Conservation (phyloP, 2,113 vertebrate genomes). For the Coryphaenoides rupestris region DNA sequence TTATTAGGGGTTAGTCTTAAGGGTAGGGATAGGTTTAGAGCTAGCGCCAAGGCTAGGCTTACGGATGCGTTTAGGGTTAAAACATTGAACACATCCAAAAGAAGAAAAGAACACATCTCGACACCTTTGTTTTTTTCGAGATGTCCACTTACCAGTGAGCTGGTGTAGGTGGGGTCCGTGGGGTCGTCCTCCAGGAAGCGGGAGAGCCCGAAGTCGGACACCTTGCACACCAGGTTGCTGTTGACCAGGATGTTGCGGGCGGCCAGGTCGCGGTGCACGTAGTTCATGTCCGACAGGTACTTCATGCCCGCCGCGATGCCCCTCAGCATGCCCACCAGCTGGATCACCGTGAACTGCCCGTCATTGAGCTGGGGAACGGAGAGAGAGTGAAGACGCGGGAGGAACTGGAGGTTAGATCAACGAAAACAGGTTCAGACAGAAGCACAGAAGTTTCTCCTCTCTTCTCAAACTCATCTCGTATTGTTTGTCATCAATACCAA, state of each 20-base stretch:
- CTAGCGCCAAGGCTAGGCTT: no score
- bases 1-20: no score
- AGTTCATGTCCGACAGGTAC: constrained; percentile 61
- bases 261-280: constrained; percentile 58
- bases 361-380: constrained; percentile 55
- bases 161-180: constrained; percentile 60
- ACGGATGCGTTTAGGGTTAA: no score
- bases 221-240: constrained; percentile 59
- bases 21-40: no score
- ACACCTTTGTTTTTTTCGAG: no score
- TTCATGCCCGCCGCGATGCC: constrained; percentile 59
- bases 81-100: no score
- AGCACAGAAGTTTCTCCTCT: background rate
- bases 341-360: constrained; percentile 60
- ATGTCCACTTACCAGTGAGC: constrained; percentile 59
- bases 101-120: no score
- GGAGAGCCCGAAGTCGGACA: constrained; percentile 61
- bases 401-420: constrained; percentile 18
- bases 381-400: background rate
- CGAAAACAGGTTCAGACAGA: background rate
- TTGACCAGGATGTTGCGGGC: constrained; percentile 65
- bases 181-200: constrained; percentile 61
- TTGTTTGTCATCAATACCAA: background rate
- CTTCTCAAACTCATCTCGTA: no score
- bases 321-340: constrained; percentile 60